These are phyloP conservation scores for Drosophila nigritarsus DNA, from an alignment of 2,888 invertebrate genomes.

Conservation along the genomic window DNA sequence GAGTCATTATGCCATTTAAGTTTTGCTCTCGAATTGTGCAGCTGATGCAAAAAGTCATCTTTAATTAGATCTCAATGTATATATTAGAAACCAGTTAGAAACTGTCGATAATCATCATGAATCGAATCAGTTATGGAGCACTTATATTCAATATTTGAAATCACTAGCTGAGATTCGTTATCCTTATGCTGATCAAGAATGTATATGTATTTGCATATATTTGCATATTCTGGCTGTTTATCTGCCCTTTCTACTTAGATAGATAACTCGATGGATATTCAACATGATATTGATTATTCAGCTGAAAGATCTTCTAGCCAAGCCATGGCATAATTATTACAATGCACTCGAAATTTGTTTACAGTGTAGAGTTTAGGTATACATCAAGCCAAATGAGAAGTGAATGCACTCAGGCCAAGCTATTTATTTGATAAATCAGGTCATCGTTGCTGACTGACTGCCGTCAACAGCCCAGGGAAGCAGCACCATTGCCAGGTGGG, in stretches of 20 bases:
- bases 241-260: background rate
- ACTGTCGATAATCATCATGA: background rate
- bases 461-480: constrained; percentile 26
- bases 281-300: background rate
- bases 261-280: background rate
- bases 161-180: background rate
- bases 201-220: background rate
- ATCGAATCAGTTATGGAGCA: background rate
- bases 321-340: background rate
- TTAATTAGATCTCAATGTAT: background rate
- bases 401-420: constrained; percentile 74
- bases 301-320: background rate
- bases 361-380: constrained; percentile 39
- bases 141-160: background rate
- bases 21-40: background rate
- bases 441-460: constrained; percentile 70
- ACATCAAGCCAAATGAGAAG: constrained; percentile 59
- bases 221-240: background rate
- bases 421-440: constrained; percentile 79
- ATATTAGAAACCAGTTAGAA: background rate
- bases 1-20: background rate
- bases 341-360: constrained; percentile 25
- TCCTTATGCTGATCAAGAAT: background rate
- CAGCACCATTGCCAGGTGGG: constrained; percentile 5
- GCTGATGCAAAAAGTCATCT: background rate